Evolutionary conservation across 2,888 invertebrate species (phyloP).

Genomic region (Limnephilus auricula): DNA sequence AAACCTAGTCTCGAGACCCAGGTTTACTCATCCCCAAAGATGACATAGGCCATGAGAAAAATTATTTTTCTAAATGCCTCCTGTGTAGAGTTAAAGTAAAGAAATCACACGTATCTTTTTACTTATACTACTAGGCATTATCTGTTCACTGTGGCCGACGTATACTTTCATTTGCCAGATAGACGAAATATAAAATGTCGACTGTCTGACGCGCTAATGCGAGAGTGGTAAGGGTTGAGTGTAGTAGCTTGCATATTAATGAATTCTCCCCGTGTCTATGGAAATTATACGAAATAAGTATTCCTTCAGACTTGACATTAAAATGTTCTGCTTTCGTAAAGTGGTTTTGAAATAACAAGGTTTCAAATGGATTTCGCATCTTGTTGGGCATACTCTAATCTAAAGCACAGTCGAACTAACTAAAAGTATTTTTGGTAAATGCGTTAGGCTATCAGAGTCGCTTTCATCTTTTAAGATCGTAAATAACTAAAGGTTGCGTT

Average conservation of each 20-base stretch:
- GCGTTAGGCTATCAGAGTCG: not conserved
- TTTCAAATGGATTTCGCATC: not conserved
- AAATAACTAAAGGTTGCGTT: not conserved
- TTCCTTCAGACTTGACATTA: not conserved
- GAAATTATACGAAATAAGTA: conserved; percentile 8
- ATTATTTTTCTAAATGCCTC: no score
- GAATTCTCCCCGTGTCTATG: conserved; percentile 29
- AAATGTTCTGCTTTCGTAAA: not conserved
- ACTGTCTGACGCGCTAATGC: conserved; percentile 3
- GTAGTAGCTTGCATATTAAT: conserved; percentile 36
- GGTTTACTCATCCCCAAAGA: no score
- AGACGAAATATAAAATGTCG: conserved; percentile 42
- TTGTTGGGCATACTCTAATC: not conserved
- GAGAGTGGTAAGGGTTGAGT: not conserved
- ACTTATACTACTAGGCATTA: not conserved
- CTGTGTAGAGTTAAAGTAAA: no score
- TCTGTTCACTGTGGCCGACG: not conserved
- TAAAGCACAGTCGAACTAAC: not conserved
- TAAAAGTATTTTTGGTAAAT: not conserved
- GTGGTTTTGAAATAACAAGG: not conserved
- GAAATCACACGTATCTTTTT: no score
- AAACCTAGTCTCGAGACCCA: no score
- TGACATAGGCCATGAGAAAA: no score
- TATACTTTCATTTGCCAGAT: conserved; percentile 47
- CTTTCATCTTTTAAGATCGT: not conserved